Evolutionary conservation across 2,888 invertebrate species (phyloP).

Genomic region (Cheiracanthium punctorium): DNA sequence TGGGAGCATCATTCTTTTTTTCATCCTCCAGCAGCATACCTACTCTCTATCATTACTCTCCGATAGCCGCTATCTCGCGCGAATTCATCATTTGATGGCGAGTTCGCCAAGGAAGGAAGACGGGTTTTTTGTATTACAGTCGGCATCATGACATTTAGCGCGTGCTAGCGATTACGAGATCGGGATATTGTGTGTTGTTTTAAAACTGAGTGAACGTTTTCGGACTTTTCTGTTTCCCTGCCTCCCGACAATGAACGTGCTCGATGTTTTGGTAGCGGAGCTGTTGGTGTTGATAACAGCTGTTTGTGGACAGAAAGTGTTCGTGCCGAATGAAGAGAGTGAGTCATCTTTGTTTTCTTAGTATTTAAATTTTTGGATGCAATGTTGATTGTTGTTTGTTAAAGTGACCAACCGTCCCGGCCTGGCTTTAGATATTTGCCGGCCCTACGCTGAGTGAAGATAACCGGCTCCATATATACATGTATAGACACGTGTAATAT

Average conservation of each 20-base stretch:
- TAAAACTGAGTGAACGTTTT: too few relatives aligned
- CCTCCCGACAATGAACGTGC: background rate
- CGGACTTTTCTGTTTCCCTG: too few relatives aligned
- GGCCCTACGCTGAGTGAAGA: too few relatives aligned
- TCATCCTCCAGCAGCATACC: too few relatives aligned
- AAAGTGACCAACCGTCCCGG: too few relatives aligned
- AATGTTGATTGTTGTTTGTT: too few relatives aligned
- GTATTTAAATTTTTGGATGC: too few relatives aligned
- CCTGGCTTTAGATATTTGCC: too few relatives aligned
- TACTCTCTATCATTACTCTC: background rate
- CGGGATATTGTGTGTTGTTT: too few relatives aligned
- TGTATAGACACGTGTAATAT: too few relatives aligned
- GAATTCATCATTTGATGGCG: background rate
- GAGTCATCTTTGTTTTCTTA: too few relatives aligned
- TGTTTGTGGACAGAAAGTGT: background rate
- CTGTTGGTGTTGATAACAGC: background rate
- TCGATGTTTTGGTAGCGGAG: background rate
- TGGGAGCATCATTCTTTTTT: background rate
- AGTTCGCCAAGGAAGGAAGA: background rate
- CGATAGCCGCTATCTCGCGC: background rate
- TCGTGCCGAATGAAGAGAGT: conserved; percentile 30
- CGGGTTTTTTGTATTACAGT: background rate
- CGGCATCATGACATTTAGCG: background rate
- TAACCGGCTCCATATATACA: too few relatives aligned
- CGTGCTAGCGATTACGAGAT: background rate